Percentiles rank a stretch among this genome's conserved stretches.
These are phyloP conservation scores for Loris lydekkerianus DNA, from an alignment of 2,797 vertebrate genomes.

Conservation along the genomic window DNA sequence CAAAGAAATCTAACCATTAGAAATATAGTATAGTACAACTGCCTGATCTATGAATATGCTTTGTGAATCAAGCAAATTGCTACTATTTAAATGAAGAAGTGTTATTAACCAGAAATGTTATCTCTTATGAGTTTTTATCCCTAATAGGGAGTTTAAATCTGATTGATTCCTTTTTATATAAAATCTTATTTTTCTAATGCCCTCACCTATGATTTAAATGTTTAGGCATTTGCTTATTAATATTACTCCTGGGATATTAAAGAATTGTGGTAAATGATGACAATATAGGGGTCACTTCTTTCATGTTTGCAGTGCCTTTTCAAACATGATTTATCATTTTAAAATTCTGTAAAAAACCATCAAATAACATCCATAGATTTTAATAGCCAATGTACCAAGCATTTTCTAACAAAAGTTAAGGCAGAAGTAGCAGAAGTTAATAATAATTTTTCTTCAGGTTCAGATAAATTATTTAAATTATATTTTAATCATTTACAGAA, in stretches of 20 bases:
- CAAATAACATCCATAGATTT: conserved; percentile 68
- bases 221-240: conserved; percentile 73
- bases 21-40: conserved; percentile 41
- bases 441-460: conserved; percentile 78
- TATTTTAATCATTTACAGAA: conserved; percentile 79
- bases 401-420: conserved; percentile 72
- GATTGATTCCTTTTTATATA: background rate
- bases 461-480: conserved; percentile 85
- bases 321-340: conserved; percentile 31
- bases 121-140: conserved; percentile 51
- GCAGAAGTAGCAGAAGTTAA: conserved; percentile 79
- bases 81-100: conserved; percentile 52
- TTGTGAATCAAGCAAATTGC: conserved; percentile 77
- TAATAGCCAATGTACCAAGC: conserved; percentile 61
- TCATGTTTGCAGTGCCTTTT: conserved; percentile 55
- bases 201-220: conserved; percentile 57
- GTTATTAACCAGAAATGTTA: conserved; percentile 65
- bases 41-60: conserved; percentile 64
- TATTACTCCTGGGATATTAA: conserved; percentile 74
- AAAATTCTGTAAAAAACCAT: conserved; percentile 4
- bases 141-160: background rate
- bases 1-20: conserved; percentile 63
- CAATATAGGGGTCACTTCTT: conserved; percentile 63
- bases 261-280: conserved; percentile 58
- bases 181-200: conserved; percentile 48